Base-by-base conservation (phyloP, 2,113 vertebrate genomes). In the Perca fluviatilis region DNA sequence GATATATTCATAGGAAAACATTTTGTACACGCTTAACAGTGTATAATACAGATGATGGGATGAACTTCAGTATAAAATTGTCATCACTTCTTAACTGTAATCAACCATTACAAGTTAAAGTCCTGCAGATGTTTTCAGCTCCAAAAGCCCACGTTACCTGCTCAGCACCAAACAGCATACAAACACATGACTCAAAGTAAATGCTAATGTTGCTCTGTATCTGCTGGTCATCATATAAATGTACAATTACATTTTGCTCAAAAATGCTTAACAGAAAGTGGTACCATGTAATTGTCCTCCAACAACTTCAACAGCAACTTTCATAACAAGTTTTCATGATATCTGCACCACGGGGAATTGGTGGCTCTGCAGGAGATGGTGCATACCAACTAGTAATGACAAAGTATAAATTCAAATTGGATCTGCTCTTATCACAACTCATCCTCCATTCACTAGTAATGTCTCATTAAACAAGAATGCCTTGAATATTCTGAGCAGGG, bases 401-500 rank as follows among this genome's bases (percentile, higher is more conserved):
- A 8, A 36, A 73, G 36, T 21, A 10, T 49, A 19, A 30, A 30
- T 49, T 50, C 1, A 43, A 66, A 56, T 57, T 33, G 27, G n/a
- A 75, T 25, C 62, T 66, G 18, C 47, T 79, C 9, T 57, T 13
- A 60, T 12, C 1, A 21, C 62, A 67, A 19, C 64, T 23, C 25
- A 7, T 23, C 53, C 9, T 21, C n/a, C 11, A 25, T 40, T 16
- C 13, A 10, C 49, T 5, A 71, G 40, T 11, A 0, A 40, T 18
- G 13, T 67, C 74, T 82, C 53, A 50, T 74, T 80, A 73, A 77
- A 54, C 54, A 47, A 33, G 33, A 81, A 25, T 46, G 13, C 30
- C 63, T 4, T 18, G 53, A 60, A 58, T 68, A 60, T 36, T 58
- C 54, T 33, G 46, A 61, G 58, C 16, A 57, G 43, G 2, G 30